A percentile compares a stretch with the other conserved stretches of the same genome.
Evolutionary conservation across 2,797 vertebrate species (phyloP).

Genomic region (Scolopax bukidnonensis): DNA sequence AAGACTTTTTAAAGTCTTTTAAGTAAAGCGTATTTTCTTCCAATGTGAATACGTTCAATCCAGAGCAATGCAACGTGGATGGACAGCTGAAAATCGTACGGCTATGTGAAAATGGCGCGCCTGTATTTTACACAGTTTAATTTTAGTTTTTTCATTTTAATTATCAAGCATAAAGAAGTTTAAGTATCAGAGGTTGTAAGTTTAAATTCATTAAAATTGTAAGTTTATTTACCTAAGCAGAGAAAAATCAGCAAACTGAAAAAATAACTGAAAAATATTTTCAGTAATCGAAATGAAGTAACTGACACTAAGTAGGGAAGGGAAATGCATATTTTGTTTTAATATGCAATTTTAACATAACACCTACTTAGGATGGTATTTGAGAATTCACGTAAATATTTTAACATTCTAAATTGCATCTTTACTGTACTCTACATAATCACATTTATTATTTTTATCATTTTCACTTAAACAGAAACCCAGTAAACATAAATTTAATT

Average conservation of each 20-base stretch:
- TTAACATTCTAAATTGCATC: conserved; percentile 29
- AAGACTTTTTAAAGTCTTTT: not conserved
- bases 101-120: not conserved
- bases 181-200: not conserved
- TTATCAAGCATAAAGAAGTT: not conserved
- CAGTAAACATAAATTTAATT: not conserved
- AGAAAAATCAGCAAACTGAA: not conserved
- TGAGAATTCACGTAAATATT: conserved; percentile 39
- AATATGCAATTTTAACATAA: conserved; percentile 23
- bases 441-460: conserved; percentile 1
- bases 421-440: not conserved
- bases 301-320: not conserved
- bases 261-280: not conserved
- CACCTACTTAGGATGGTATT: not conserved
- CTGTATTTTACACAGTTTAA: not conserved
- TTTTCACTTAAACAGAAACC: conserved; percentile 25
- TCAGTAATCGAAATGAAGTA: not conserved
- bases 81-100: not conserved
- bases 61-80: not conserved
- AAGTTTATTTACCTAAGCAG: not conserved
- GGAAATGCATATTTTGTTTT: conserved; percentile 6
- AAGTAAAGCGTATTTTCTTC: not conserved
- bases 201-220: not conserved
- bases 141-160: not conserved
- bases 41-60: not conserved